Evolutionary conservation across 2,888 invertebrate genomes (phyloP).

Genomic region (Anorthoa munda): DNA sequence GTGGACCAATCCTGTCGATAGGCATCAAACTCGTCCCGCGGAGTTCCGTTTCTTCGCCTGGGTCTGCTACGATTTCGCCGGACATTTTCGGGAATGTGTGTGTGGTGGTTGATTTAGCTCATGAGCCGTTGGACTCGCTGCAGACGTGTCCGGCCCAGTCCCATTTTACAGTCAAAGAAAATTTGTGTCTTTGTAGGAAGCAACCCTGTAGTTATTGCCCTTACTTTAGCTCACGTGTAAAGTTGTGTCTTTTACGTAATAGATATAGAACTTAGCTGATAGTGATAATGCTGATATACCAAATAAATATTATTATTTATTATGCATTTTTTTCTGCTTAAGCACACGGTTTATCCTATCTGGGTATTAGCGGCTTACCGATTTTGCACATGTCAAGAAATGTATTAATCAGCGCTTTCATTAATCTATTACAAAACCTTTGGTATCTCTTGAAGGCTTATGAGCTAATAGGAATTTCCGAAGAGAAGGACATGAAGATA

Average conservation of each 20-base stretch:
- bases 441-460: conserved; percentile 25
- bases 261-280: background rate
- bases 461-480: conserved; percentile 4
- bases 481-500: conserved; percentile 14
- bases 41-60: no score
- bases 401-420: conserved; percentile 16
- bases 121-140: no score
- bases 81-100: no score
- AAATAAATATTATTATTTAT: conserved; percentile 39
- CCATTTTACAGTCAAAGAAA: background rate
- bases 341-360: conserved; percentile 21
- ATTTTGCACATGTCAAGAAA: conserved; percentile 12
- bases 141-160: no score
- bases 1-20: no score
- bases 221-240: background rate
- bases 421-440: conserved; percentile 32
- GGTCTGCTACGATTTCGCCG: no score
- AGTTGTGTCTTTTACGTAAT: conserved; percentile 20
- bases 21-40: no score
- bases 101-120: no score
- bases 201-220: background rate
- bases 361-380: conserved; percentile 35
- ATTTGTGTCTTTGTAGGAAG: background rate
- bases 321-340: conserved; percentile 31
- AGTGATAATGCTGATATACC: background rate